phyloP scores from a whole-genome alignment of 2,113 vertebrate genomes.

The Onychostruthus taczanowskii region DNA sequence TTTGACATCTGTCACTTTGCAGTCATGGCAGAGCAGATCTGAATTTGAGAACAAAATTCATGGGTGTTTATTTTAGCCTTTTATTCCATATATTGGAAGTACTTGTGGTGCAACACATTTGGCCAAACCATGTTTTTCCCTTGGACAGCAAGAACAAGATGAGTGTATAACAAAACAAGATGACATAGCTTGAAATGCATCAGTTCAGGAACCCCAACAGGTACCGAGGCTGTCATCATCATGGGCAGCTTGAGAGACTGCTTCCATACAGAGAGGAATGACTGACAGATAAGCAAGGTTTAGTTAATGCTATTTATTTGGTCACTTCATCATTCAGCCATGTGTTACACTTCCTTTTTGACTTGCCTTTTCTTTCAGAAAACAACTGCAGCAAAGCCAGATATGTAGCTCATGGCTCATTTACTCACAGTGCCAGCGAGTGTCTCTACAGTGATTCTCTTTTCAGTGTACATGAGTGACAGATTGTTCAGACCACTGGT shows the following conservation, averaged over 20 bases:
- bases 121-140: background rate
- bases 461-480: conserved; percentile 16
- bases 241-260: background rate
- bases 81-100: background rate
- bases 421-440: background rate
- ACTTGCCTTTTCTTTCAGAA: background rate
- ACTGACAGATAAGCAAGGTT: conserved; percentile 8
- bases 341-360: background rate
- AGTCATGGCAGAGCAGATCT: background rate
- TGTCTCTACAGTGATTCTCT: conserved; percentile 1
- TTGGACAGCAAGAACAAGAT: background rate
- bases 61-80: background rate
- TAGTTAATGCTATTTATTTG: conserved; percentile 7
- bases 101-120: background rate
- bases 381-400: background rate
- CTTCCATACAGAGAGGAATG: background rate
- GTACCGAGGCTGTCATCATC: background rate
- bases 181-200: background rate
- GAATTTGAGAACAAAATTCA: conserved; percentile 20
- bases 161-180: background rate
- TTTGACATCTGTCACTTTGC: conserved; percentile 41
- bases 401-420: conserved; percentile 9
- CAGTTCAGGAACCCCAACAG: background rate
- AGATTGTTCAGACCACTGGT: conserved; percentile 33
- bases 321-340: background rate